These are phyloP conservation scores for Drosophila ironensis DNA, from an alignment of 1,140 invertebrate genomes.

Conservation along the genomic window DNA sequence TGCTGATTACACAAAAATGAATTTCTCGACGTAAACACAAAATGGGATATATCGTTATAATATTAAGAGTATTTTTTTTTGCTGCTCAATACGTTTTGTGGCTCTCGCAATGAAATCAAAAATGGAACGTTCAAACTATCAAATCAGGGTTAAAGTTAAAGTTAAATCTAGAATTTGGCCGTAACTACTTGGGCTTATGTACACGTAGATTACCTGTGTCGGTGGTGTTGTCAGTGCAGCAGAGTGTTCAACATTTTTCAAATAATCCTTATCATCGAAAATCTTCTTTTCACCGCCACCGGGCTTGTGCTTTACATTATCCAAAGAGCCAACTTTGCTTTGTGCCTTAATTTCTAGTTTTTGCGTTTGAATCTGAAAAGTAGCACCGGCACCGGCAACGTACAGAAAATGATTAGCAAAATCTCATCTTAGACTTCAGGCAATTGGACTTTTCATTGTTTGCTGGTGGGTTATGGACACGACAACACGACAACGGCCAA, in stretches of 20 bases:
- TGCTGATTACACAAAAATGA: slow-evolving; percentile 72
- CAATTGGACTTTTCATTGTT: neutral
- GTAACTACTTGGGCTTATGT: slow-evolving; percentile 43
- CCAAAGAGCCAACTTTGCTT: slow-evolving; percentile 94
- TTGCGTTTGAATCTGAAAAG: slow-evolving; percentile 91
- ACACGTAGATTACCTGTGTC: slow-evolving; percentile 81
- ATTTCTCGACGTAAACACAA: slow-evolving; percentile 75
- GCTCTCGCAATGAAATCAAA: slow-evolving; percentile 39
- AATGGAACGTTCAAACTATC: slow-evolving; percentile 25
- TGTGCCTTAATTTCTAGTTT: slow-evolving; percentile 93
- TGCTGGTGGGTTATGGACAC: slow-evolving; percentile 28
- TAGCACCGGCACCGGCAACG: slow-evolving; percentile 75
- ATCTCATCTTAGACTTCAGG: slow-evolving; percentile 21
- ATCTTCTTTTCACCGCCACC: slow-evolving; percentile 96
- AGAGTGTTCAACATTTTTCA: slow-evolving; percentile 85
- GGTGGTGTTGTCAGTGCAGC: slow-evolving; percentile 81
- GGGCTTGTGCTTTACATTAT: slow-evolving; percentile 96
- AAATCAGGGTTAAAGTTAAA: slow-evolving; percentile 44
- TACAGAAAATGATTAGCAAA: slow-evolving; percentile 71
- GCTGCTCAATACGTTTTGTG: neutral
- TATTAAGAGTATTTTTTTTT: slow-evolving; percentile 10
- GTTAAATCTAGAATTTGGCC: slow-evolving; percentile 8
- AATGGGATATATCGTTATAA: slow-evolving; percentile 68
- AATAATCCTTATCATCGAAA: slow-evolving; percentile 96
- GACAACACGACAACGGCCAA: slow-evolving; percentile 55